Percentiles rank a stretch among this genome's conserved stretches.
These are phyloP conservation scores for Coboldia fuscipes DNA, from an alignment of 1,140 invertebrate species.

Conservation along the genomic window DNA sequence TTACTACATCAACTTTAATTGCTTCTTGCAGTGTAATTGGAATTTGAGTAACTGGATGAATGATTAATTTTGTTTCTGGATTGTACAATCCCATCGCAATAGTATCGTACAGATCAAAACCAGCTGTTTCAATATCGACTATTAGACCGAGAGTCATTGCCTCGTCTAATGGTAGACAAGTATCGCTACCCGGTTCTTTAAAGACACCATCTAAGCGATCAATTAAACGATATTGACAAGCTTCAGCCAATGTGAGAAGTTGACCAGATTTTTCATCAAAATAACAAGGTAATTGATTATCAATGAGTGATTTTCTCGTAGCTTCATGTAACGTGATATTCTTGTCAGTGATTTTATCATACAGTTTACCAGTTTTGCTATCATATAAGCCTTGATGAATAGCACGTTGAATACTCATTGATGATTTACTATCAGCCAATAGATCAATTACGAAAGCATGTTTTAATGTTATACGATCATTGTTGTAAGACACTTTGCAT, in stretches of 20 bases:
- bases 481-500: slow-evolving; percentile 40
- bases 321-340: slow-evolving; percentile 67
- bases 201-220: slow-evolving; percentile 60
- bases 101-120: slow-evolving; percentile 63
- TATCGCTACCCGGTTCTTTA: slow-evolving; percentile 42
- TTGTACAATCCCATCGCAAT: slow-evolving; percentile 67
- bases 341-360: slow-evolving; percentile 50
- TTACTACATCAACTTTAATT: slow-evolving; percentile 57
- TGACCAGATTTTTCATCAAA: slow-evolving; percentile 48
- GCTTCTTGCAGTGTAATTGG: slow-evolving; percentile 59
- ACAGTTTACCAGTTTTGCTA: slow-evolving; percentile 56
- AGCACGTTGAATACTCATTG: slow-evolving; percentile 65
- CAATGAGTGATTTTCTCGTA: slow-evolving; percentile 55
- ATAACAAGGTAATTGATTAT: slow-evolving; percentile 57
- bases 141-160: slow-evolving; percentile 57
- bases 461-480: slow-evolving; percentile 44
- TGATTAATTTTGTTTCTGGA: slow-evolving; percentile 41
- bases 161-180: slow-evolving; percentile 38
- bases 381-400: slow-evolving; percentile 73
- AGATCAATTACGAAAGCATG: slow-evolving; percentile 64
- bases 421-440: slow-evolving; percentile 54
- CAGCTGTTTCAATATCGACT: slow-evolving; percentile 62
- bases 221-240: slow-evolving; percentile 60
- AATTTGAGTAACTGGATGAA: slow-evolving; percentile 60
- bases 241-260: slow-evolving; percentile 49